Evolutionary conservation across 2,797 vertebrate genomes (phyloP), one percentile per base, ranked within the genome.

Genomic region (Clangula hyemalis): DNA sequence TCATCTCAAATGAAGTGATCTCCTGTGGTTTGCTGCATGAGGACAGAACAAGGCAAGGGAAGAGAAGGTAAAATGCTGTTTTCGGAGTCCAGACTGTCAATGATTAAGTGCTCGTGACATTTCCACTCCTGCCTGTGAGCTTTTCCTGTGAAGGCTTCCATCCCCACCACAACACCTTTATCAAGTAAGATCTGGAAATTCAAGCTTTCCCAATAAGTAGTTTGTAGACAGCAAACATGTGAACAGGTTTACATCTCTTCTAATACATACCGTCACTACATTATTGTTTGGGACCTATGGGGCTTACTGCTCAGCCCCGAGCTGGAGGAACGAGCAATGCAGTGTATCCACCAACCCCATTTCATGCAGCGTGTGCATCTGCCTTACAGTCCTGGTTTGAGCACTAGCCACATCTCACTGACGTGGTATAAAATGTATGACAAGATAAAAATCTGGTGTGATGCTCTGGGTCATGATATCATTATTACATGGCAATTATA

Each of bases 131-230:
- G 36, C 32, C 6, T 34, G 6, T 27, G 24, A 57, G 28, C 24
- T 80, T 71, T 57, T 80, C 18, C 24, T 83, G 0, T 30, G 47
- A 13, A 54, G 22, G 13, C 20, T 51, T 5, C n/a, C 8, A 2
- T 24, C n/a, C 8, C 13, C 34, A 43, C 45, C n/a, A 62, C 38
- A 13, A 27, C 58, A 21, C 8, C 57, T 2, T 11, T 27, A 3
- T 5, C 0, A 0, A 61, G 4, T 18, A 2, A n/a, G 21, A 79
- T 4, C 19, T 49, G 12, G 8, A 66, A 41, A 62, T 32, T 34
- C 32, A 70, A 49, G 19, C 39, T 76, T 89, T 92, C 65, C 25
- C 17, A 64, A 16, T 0, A 25, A 38, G 8, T 34, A 22, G 3
- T 34, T 78, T 8, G 17, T 7, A 53, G 47, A n/a, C 3, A 84